phyloP scores from a whole-genome alignment of 2,113 vertebrate species.

The Carlito syrichta region DNA sequence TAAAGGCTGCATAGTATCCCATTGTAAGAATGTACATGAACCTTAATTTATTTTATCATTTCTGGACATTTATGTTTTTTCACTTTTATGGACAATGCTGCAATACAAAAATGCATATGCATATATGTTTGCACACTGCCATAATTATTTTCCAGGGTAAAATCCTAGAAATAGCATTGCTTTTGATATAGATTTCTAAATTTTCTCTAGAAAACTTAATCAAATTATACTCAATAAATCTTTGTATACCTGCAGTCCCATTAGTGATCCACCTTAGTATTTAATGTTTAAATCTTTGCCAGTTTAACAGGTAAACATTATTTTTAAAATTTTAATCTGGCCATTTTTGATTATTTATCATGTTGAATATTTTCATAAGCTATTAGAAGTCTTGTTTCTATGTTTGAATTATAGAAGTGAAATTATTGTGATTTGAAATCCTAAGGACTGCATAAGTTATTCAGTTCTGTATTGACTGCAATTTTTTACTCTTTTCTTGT shows the following conservation, averaged over 20 bases:
- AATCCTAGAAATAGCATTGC: not conserved
- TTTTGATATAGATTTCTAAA: slow-evolving; percentile 2
- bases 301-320: not conserved
- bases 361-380: not conserved
- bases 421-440: not conserved
- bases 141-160: not conserved
- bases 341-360: not conserved
- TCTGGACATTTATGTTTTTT: not conserved
- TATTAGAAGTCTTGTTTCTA: too few relatives aligned
- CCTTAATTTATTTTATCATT: not conserved
- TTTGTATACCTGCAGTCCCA: not conserved
- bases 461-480: not conserved
- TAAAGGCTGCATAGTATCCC: not conserved
- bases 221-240: not conserved
- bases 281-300: not conserved
- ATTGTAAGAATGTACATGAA: not conserved
- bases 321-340: slow-evolving; percentile 4
- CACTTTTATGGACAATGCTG: slow-evolving; percentile 2
- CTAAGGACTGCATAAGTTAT: not conserved
- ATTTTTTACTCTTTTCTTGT: not conserved
- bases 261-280: not conserved
- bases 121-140: not conserved
- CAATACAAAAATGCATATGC: not conserved
- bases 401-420: slow-evolving; percentile 25
- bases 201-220: not conserved